These are phyloP conservation scores for Sepiola atlantica DNA, from an alignment of 2,888 invertebrate species.

Conservation along the genomic window DNA sequence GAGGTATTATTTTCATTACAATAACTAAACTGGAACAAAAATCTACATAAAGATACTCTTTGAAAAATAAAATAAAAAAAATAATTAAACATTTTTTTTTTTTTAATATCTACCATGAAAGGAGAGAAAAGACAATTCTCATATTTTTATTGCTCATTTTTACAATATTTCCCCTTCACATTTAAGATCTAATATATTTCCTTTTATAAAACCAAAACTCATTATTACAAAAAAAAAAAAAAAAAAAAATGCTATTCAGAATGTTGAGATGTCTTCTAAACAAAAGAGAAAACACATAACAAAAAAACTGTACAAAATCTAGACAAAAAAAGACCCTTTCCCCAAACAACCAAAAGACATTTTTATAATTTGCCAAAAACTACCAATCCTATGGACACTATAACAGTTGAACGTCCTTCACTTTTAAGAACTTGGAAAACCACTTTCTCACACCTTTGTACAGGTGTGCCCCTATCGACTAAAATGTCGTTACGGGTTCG, in stretches of 20 bases:
- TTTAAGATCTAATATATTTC: neutral
- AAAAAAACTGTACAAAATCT: neutral
- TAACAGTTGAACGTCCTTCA: neutral
- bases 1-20: neutral
- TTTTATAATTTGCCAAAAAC: neutral
- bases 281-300: neutral
- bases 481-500: constrained; percentile 8
- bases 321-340: neutral
- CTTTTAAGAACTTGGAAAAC: neutral
- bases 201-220: neutral
- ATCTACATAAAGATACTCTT: neutral
- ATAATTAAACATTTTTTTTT: too few species aligned
- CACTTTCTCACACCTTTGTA: neutral
- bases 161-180: neutral
- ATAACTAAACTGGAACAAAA: neutral
- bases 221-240: too few species aligned
- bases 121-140: neutral
- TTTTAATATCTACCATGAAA: neutral
- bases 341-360: neutral
- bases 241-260: neutral
- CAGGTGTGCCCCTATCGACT: neutral
- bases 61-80: neutral
- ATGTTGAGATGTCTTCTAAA: neutral
- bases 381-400: constrained; percentile 32
- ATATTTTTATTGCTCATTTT: neutral